A percentile compares a stretch with the other conserved stretches of the same genome.
phyloP scores from a whole-genome alignment of 2,888 invertebrate species.

The Platypus cylindrus region DNA sequence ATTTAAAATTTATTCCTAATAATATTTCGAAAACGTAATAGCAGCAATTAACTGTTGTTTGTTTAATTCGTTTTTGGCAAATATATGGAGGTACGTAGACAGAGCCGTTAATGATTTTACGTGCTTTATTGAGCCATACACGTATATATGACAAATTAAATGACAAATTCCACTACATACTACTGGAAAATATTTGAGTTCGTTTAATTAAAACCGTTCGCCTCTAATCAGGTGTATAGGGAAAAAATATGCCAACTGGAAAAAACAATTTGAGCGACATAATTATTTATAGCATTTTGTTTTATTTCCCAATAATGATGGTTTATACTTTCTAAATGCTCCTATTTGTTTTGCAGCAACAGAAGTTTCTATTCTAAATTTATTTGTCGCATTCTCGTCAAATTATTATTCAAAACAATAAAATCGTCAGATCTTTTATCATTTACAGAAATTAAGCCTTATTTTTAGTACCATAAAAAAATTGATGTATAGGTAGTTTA shows the following conservation, averaged over 20 bases:
- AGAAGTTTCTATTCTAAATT: too few species aligned
- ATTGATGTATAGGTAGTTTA: too few species aligned
- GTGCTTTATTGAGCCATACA: slow-evolving; percentile 9
- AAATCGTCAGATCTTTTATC: too few species aligned
- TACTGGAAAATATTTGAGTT: slow-evolving; percentile 2
- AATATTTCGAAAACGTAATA: slow-evolving; percentile 18
- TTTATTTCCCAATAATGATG: neutral
- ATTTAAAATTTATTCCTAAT: slow-evolving; percentile 1
- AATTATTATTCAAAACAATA: too few species aligned
- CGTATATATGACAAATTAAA: slow-evolving; percentile 5
- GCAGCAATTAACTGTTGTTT: slow-evolving; percentile 19
- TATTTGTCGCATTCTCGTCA: too few species aligned
- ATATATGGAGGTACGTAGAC: slow-evolving; percentile 12
- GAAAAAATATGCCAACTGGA: neutral
- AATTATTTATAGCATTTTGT: neutral
- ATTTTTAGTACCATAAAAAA: too few species aligned
- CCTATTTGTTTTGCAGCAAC: too few species aligned
- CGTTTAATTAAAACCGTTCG: slow-evolving; percentile 2
- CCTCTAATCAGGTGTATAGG: neutral
- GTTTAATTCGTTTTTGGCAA: slow-evolving; percentile 13
- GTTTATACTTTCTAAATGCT: neutral
- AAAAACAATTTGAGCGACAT: neutral
- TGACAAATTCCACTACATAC: slow-evolving; percentile 5
- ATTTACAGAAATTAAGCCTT: too few species aligned
- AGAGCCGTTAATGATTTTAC: slow-evolving; percentile 8